Base-by-base conservation (phyloP, 2,888 invertebrate species). In the Hydrotaea cyrtoneurina region DNA sequence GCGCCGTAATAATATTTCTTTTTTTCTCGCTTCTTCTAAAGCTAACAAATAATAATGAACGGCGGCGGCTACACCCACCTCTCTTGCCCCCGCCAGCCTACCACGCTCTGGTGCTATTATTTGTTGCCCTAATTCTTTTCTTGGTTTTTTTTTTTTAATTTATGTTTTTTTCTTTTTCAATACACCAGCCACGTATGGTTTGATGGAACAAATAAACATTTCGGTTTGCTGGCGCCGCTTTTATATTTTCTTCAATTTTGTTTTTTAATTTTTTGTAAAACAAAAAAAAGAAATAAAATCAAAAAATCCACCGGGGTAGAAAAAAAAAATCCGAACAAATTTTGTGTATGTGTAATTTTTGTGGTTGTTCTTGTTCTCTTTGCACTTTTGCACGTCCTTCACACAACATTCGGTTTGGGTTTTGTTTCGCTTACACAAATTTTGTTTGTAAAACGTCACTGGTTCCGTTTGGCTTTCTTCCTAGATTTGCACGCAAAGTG, bases 1-100 rank as follows among this genome's bases (percentile, higher is more conserved):
- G 79, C 79, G 79, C 79, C 73, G 73, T 19, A 62, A 62, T 62
- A 62, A 62, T 50, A 13, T 23, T 62, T 59, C 26, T 62, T 59
- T 66, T 39, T 43, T 59, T 2, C 10, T 59, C 19, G 3, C n/a
- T 59, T 36, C 62, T 53, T 36, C 59, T 36, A 79, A 73, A 73
- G 64, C 73, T 64, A 79, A 79, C 64, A 79, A 73, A 73, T n/a
- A 79, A 79, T 64, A 73, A 71, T 57, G 62, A 26, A 43, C 72
- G 72, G 21, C 43, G 13, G 39, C 39, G 39, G 46, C 69, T 39
- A 31, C 55, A 36, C 72, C 72, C 72, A 73, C 73, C 73, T 62
- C 62, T 11, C 46, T 31, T 78, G 53, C 39, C 26, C 64, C 21
- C 10, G 15, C 93, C 93, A 93, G 93, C 92, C 92, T 92, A 91